phyloP scores from a whole-genome alignment of 1,140 invertebrate species.

The Polypedilum pembai region DNA sequence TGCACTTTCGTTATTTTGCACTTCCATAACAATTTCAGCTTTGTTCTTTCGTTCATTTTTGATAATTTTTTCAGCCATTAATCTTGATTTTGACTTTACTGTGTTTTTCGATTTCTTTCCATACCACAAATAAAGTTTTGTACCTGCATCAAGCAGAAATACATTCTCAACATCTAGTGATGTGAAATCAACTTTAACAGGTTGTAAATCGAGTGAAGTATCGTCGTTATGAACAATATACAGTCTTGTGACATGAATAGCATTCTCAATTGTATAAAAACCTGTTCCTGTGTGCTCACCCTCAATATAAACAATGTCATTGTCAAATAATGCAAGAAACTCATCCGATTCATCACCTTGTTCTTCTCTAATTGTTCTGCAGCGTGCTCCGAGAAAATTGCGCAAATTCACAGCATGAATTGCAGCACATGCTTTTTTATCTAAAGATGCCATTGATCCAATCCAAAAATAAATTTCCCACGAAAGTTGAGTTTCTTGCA shows the following conservation, averaged over 20 bases:
- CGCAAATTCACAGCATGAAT: constrained; percentile 98
- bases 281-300: constrained; percentile 94
- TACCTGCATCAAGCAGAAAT: constrained; percentile 84
- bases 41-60: constrained; percentile 97
- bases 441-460: constrained; percentile 88
- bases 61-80: constrained; percentile 97
- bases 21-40: constrained; percentile 80
- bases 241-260: constrained; percentile 71
- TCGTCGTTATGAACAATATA: constrained; percentile 87
- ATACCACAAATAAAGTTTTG: constrained; percentile 86
- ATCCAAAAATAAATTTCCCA: constrained; percentile 99
- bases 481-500: constrained; percentile 77
- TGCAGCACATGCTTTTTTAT: constrained; percentile 96
- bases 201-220: constrained; percentile 84
- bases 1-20: constrained; percentile 68
- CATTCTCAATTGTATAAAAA: constrained; percentile 95
- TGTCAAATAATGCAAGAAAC: constrained; percentile 87
- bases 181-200: constrained; percentile 59
- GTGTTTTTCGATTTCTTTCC: constrained; percentile 91
- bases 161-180: constrained; percentile 87
- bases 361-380: constrained; percentile 96
- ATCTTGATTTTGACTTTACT: constrained; percentile 84
- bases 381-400: constrained; percentile 90
- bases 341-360: constrained; percentile 93
- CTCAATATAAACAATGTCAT: constrained; percentile 91